Percentiles rank a stretch among this genome's conserved stretches.
Conservation (phyloP, 2,888 invertebrate species). For the Corbicula japonica region DNA sequence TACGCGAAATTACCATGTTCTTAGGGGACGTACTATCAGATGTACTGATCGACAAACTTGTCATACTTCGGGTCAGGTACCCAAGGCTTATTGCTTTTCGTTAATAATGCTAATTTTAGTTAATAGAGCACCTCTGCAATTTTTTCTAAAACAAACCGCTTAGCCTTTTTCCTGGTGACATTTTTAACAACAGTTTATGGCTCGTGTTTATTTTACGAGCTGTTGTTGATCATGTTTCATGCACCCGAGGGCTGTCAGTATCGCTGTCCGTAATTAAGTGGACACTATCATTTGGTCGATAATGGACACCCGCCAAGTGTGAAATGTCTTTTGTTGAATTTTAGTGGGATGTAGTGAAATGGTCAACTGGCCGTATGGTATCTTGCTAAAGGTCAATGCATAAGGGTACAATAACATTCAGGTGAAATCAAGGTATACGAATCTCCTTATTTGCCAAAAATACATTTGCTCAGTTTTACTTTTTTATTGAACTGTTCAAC, state of each 20-base stretch:
- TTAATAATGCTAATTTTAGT: conserved; percentile 11
- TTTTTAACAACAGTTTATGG: neutral
- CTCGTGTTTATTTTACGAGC: conserved; percentile 10
- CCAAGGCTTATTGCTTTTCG: neutral
- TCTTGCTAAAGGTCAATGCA: conserved; percentile 10
- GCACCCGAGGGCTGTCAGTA: conserved; percentile 21
- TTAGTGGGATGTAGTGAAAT: conserved; percentile 22
- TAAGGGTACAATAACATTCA: conserved; percentile 31
- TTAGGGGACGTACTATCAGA: conserved; percentile 39
- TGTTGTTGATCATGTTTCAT: conserved; percentile 27
- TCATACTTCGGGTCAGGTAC: conserved; percentile 29
- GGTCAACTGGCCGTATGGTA: conserved; percentile 25
- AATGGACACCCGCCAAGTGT: conserved; percentile 22
- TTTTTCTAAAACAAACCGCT: neutral
- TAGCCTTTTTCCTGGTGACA: neutral
- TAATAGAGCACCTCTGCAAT: neutral
- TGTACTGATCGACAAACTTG: conserved; percentile 43
- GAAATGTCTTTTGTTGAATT: conserved; percentile 31
- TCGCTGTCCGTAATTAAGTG: conserved; percentile 32
- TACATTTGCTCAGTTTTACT: neutral
- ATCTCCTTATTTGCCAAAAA: conserved; percentile 5
- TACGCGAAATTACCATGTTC: conserved; percentile 55
- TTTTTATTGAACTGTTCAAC: neutral
- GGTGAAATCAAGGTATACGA: conserved; percentile 5
- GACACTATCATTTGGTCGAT: conserved; percentile 37